Evolutionary conservation across 1,140 invertebrate species (phyloP).

Genomic region (Eurytemora carolleeae): DNA sequence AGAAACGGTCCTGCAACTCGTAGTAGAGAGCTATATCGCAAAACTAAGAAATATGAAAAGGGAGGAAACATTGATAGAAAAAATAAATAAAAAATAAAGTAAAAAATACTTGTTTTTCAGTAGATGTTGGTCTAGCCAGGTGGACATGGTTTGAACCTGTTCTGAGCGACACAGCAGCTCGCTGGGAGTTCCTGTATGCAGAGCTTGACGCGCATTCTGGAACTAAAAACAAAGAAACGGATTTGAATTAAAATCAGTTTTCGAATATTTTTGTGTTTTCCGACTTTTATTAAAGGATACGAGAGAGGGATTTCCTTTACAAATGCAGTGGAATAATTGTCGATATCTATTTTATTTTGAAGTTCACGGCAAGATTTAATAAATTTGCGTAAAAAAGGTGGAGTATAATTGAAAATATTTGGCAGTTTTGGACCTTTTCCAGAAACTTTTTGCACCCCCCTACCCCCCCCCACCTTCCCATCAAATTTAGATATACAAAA

Average conservation of each 20-base stretch:
- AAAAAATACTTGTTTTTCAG: background rate
- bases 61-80: no score
- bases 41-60: no score
- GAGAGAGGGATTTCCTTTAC: background rate
- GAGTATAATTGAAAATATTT: no score
- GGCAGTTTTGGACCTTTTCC: no score
- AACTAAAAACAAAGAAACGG: background rate
- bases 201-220: background rate
- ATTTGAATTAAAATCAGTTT: no score
- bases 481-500: no score
- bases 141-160: background rate
- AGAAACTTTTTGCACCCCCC: no score
- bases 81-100: no score
- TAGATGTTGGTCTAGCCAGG: background rate
- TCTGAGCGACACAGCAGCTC: background rate
- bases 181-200: background rate
- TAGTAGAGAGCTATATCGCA: no score
- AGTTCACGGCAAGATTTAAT: background rate
- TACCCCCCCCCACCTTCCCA: no score
- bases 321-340: background rate
- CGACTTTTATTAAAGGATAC: background rate
- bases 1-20: no score
- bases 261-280: no score
- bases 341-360: background rate
- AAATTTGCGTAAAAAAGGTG: background rate